Conservation (phyloP, 2,888 invertebrate species). For the Ferdinandea cuprea region DNA sequence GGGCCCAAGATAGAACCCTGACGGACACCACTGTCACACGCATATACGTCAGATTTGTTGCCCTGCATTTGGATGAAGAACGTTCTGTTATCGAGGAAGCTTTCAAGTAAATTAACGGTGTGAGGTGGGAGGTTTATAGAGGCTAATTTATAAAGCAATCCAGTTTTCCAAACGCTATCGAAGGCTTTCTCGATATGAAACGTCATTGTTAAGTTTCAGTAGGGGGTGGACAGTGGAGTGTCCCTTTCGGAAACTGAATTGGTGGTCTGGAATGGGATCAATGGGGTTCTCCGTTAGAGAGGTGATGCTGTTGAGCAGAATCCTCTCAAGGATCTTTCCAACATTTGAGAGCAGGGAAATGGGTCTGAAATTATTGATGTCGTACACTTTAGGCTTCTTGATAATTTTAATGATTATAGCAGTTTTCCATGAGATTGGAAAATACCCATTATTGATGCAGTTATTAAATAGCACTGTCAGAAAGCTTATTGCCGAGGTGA, state of each 20-base stretch:
- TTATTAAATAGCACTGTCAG: no score
- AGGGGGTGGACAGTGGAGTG: no score
- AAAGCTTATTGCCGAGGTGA: no score
- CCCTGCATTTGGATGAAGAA: slow-evolving; percentile 11
- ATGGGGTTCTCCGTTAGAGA: slow-evolving; percentile 17
- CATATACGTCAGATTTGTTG: not conserved
- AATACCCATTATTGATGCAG: not conserved
- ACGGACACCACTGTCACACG: no score
- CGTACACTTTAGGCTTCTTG: not conserved
- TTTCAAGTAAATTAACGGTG: not conserved
- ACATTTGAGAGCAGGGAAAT: slow-evolving; percentile 33
- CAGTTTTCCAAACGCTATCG: slow-evolving; percentile 14
- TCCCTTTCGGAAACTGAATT: no score
- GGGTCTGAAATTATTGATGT: slow-evolving; percentile 20
- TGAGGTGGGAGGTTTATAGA: no score
- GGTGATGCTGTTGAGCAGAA: slow-evolving; percentile 3
- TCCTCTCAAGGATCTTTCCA: slow-evolving; percentile 16
- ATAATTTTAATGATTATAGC: not conserved
- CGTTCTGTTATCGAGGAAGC: not conserved
- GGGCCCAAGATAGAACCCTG: no score
- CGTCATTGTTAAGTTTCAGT: no score
- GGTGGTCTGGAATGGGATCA: slow-evolving; percentile 7
- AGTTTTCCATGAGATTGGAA: slow-evolving; percentile 4
- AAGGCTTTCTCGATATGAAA: no score
- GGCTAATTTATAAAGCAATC: slow-evolving; percentile 12